Base-by-base conservation (phyloP, 2,888 invertebrate genomes). In the Epinotia nisella region DNA sequence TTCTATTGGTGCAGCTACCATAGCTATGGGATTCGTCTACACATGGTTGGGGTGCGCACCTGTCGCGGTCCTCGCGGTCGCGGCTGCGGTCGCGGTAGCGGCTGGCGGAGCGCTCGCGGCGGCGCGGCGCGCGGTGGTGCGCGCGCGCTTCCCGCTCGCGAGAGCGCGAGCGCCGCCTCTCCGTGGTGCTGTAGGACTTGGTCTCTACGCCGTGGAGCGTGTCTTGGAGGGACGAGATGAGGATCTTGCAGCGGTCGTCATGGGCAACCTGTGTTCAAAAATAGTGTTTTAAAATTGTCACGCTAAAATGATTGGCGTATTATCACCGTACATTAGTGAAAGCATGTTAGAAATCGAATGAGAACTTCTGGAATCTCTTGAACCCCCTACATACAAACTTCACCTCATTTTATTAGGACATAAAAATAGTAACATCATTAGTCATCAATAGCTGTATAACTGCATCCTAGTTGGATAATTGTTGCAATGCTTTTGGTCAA, bases 241-340 rank as follows among this genome's bases (percentile, higher is more conserved):
- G 94, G 81, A 99, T 99, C 93, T 99, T 99, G 94, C 99, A 99
- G 56, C 99, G 95, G 87, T 99, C 99, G 90, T 99, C 99, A 81
- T 96, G 96, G 0, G 98, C 97, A 60, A 98, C 97, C 92, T 95
- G 80, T 19, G 15, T 0, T 51, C 5, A 3, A 21, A 15, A 58
- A 9, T 17, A 51, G 15, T n/a, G 5, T 64, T 51, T 17, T 5
- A 13, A 39, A 4, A 9, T 24, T 29, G 58, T n/a, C 9, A 58
- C 3, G 29, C 10, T 15, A 4, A 58, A 58, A 15, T 11, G 4
- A 15, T 5, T 58, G 10, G 9, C n/a, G 15, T 7, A 24, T n/a
- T n/a, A n/a, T n/a, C n/a, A n/a, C n/a, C n/a, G n/a, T n/a, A n/a
- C n/a, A n/a, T n/a, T n/a, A n/a, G n/a, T n/a, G n/a, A n/a, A n/a